Evolutionary conservation across 2,888 invertebrate species (phyloP), one percentile per base, ranked within the genome.

Genomic region (Drosophila suboccidentalis): DNA sequence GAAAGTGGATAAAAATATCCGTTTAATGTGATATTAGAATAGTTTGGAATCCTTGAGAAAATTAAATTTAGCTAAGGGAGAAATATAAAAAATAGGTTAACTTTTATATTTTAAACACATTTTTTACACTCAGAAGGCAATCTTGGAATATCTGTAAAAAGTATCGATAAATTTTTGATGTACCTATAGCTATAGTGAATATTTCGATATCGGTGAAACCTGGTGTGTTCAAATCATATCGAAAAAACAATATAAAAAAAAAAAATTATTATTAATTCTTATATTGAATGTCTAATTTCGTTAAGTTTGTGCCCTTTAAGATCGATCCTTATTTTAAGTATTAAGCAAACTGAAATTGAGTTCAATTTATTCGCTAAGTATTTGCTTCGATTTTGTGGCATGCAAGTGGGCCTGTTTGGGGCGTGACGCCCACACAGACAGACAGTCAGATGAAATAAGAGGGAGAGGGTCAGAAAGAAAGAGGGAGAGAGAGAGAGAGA

Each of bases 351-450:
- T 29, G 13, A 58, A 58, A 38, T 47, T 46, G 15, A 17, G 29
- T 47, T 47, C 26, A 47, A 47, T 58, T 58, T 26, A 13, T 38
- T 46, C 38, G 29, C 29, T 34, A 46, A 43, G 34, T 34, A 59
- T 62, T 43, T 15, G 62, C 49, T 62, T 75, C 66, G 75, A 75
- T 75, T 55, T 60, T 63, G 70, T 63, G 78, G 65, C 58, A 69
- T 49, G 50, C 58, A 74, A 71, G 58, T 67, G 62, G 75, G 75
- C 47, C 39, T 59, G 49, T 57, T 62, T 38, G 26, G 55, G 43
- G 68, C 71, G 47, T 60, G 64, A 55, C 69, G 72, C 87, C 78
- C 78, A 82, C 80, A 80, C 84, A 75, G 62, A 36, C 57, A 60
- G 60, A 15, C 50, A 53, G 57, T 11, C 38, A 41, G 15, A 8